These are phyloP conservation scores for Choloepus didactylus DNA, from an alignment of 2,797 vertebrate species.

Conservation along the genomic window DNA sequence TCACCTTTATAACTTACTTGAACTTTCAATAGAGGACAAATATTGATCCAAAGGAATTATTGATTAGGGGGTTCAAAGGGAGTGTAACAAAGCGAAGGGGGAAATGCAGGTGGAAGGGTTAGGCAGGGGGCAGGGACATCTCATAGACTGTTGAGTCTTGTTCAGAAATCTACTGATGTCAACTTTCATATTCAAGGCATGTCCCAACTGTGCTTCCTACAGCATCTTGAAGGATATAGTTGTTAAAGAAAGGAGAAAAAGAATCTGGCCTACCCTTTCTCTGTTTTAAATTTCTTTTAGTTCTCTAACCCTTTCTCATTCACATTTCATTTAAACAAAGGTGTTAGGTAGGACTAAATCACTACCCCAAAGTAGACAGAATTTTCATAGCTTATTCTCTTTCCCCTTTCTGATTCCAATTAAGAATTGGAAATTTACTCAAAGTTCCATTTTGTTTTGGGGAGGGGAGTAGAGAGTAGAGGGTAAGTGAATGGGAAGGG, in stretches of 20 bases:
- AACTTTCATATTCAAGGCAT: not conserved
- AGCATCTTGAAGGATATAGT: not conserved
- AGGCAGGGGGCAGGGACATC: not conserved
- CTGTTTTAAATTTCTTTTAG: constrained; percentile 34
- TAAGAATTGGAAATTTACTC: not conserved
- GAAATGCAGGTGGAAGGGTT: not conserved
- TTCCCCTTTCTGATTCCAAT: not conserved
- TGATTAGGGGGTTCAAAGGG: not conserved
- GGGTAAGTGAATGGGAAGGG: not conserved
- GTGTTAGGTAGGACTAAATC: not conserved
- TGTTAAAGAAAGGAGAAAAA: not conserved
- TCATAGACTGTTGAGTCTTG: not conserved
- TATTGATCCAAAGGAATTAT: not conserved
- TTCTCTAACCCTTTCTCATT: not conserved
- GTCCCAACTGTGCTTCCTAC: not conserved
- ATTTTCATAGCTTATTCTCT: not conserved
- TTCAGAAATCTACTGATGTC: not conserved
- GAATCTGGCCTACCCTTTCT: not conserved
- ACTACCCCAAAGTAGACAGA: not conserved
- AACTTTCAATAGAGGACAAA: not conserved
- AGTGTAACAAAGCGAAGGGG: not conserved
- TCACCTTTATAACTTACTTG: not conserved
- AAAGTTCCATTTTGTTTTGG: not conserved
- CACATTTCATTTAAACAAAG: not conserved
- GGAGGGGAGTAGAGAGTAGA: not conserved